These are phyloP conservation scores for Megamerina dolium DNA, from an alignment of 2,888 invertebrate genomes.

Conservation along the genomic window DNA sequence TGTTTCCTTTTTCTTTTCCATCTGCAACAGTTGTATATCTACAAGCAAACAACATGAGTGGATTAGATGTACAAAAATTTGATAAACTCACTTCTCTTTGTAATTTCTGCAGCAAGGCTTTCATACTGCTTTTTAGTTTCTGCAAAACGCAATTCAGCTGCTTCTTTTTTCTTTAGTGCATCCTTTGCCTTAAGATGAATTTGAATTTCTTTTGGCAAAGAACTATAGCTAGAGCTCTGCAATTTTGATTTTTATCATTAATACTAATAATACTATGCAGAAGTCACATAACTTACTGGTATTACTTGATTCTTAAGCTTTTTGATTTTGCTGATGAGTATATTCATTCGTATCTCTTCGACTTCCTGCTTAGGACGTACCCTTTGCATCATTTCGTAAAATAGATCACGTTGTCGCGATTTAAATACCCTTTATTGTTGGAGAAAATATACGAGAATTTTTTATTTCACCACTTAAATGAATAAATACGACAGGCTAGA, in stretches of 20 bases:
- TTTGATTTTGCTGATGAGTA: constrained; percentile 38
- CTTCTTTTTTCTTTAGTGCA: constrained; percentile 27
- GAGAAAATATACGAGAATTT: no score
- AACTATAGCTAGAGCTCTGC: constrained; percentile 31
- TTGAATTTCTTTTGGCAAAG: constrained; percentile 40
- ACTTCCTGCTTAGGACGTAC: constrained; percentile 41
- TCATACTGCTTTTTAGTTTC: constrained; percentile 34
- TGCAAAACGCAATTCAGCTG: constrained; percentile 20
- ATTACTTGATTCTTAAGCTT: constrained; percentile 29
- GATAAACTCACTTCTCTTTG: constrained; percentile 38
- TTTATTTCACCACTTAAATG: no score
- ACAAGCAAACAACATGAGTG: not conserved
- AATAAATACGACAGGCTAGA: no score
- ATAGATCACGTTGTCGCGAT: constrained; percentile 37
- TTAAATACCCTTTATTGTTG: constrained; percentile 37
- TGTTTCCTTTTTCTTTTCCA: constrained; percentile 31
- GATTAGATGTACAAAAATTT: no score
- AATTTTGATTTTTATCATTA: not conserved
- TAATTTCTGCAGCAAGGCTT: constrained; percentile 30
- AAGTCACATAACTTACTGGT: not conserved
- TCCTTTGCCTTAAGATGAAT: constrained; percentile 35
- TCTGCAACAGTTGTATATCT: constrained; percentile 39
- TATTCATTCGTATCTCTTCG: constrained; percentile 36
- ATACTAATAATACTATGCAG: not conserved
- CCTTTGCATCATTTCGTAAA: constrained; percentile 36